Evolutionary conservation across 1,140 invertebrate species (phyloP).

Genomic region (Oryctes rhinoceros): DNA sequence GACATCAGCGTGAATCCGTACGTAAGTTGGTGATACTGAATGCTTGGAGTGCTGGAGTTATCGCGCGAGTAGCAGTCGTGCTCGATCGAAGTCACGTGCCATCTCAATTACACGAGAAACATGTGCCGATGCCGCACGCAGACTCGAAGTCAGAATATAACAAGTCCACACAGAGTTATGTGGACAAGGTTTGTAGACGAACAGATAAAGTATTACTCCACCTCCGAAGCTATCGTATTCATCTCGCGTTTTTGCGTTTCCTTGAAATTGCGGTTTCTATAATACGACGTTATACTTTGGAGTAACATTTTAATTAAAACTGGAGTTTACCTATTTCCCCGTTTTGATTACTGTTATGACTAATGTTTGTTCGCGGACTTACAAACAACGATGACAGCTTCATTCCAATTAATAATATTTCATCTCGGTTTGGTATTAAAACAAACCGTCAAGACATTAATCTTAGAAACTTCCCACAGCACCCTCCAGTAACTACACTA

Average conservation of each 20-base stretch:
- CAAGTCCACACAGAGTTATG: too few relatives aligned
- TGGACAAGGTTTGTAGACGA: too few relatives aligned
- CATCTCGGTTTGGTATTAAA: constrained; percentile 1
- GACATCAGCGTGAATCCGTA: too few relatives aligned
- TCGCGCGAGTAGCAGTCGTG: constrained; percentile 41
- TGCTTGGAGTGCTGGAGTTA: constrained; percentile 30
- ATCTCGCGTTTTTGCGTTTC: too few relatives aligned
- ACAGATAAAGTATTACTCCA: too few relatives aligned
- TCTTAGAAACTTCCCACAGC: constrained; percentile 2
- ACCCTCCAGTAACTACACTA: constrained; percentile 7
- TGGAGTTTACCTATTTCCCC: neutral
- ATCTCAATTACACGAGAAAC: constrained; percentile 42
- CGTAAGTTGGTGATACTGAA: neutral
- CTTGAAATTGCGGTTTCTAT: neutral
- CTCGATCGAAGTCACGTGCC: constrained; percentile 35
- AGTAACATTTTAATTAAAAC: neutral
- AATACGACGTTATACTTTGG: neutral
- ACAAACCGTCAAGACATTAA: constrained; percentile 13
- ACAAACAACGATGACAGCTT: constrained; percentile 4
- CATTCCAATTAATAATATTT: constrained; percentile 20
- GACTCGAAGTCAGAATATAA: neutral
- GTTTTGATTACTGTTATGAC: constrained; percentile 40
- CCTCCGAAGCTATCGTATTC: too few relatives aligned
- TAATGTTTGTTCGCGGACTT: constrained; percentile 4
- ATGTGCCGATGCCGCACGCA: neutral